phyloP scores from a whole-genome alignment of 2,113 vertebrate species.

The Gallinago undulata region DNA sequence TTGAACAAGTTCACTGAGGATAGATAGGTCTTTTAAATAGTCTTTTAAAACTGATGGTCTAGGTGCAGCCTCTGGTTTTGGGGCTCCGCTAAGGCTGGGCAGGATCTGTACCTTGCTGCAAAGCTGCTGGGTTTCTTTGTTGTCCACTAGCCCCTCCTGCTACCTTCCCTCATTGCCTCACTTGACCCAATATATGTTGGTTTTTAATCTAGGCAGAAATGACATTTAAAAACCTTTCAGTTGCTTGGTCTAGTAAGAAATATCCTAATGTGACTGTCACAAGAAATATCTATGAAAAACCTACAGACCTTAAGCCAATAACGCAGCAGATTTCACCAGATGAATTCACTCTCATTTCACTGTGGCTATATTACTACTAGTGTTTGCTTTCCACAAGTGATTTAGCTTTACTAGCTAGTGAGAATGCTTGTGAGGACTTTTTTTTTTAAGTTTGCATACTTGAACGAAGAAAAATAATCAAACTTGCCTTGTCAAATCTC shows the following conservation, averaged over 20 bases:
- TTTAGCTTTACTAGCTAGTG: neutral
- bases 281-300: neutral
- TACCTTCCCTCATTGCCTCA: neutral
- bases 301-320: neutral
- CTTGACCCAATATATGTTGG: neutral
- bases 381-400: neutral
- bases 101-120: neutral
- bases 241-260: neutral
- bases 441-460: neutral
- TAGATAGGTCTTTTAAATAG: neutral
- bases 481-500: slow-evolving; percentile 5
- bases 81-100: neutral
- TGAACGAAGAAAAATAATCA: slow-evolving; percentile 1
- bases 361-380: neutral
- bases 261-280: neutral
- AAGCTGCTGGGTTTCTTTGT: neutral
- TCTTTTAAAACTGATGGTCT: neutral
- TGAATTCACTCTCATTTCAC: neutral
- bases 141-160: neutral
- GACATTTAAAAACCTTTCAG: neutral
- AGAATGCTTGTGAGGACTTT: neutral
- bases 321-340: neutral
- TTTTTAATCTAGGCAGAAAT: neutral
- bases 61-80: neutral
- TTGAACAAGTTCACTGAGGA: neutral